Base-by-base conservation (phyloP, 2,888 invertebrate genomes). In the Leptopilina drosophilae region DNA sequence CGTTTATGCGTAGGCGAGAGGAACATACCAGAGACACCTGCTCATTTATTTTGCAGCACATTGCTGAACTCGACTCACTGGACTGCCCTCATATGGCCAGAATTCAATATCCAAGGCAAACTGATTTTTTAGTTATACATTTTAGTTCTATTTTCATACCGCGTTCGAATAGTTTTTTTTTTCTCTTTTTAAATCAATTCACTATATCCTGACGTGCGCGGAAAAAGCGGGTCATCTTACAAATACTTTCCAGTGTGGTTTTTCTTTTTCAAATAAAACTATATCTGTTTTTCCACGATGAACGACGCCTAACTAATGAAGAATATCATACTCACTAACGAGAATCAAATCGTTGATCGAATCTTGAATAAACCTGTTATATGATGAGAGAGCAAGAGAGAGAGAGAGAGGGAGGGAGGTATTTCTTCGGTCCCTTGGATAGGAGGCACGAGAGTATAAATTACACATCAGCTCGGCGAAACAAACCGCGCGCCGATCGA, bases 1-100 rank as follows among this genome's bases (percentile, higher is more conserved):
- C 86, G 87, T 84, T 86, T 87, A 87, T 88, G 89, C 89, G 90
- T 90, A 88, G 90, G 90, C 89, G 90, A 89, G 90, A 89, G 87
- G 87, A 87, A 84, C 89, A 89, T 89, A 89, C 88, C 89, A 88
- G 85, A 88, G 87, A 89, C 90, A 90, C 90, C 90, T 90, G 89
- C 89, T 89, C 88, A 73, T 73, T 73, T 33, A 73, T 73, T 73
- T 73, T 73, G 56, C 56, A 73, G 73, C 69, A 69, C 69, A 67
- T 42, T 46, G 15, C 67, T 67, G 69, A 6, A 73, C 73, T 73
- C 8, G n/a, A 73, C 49, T 73, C 33, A 56, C 73, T 56, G 33
- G 33, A 33, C 9, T 9, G 33, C 3, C 33, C 53, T 49, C 73
- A 33, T 73, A 73, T 8, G 73, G 73, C 56, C 73, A n/a, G n/a